phyloP scores from a whole-genome alignment of 2,797 vertebrate genomes.

The Gadopsis bispinosus region DNA sequence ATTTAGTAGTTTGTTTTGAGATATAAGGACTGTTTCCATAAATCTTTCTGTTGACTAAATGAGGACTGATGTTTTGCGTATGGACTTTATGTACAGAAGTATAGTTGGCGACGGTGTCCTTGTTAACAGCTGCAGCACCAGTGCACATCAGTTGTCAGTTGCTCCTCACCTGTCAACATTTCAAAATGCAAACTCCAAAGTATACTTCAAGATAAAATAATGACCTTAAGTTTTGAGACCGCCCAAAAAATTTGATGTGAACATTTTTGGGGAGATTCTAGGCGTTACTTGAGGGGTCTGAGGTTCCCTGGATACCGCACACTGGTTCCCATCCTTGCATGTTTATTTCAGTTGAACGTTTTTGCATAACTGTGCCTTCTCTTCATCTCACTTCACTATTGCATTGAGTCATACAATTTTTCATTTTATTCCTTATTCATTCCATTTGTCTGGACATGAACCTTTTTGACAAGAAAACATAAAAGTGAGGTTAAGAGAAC shows the following conservation, averaged over 20 bases:
- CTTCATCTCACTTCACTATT: conserved; percentile 63
- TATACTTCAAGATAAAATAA: background rate
- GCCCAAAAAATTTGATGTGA: background rate
- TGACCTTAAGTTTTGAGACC: background rate
- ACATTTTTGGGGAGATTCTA: background rate
- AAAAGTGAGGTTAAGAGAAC: conserved; percentile 55
- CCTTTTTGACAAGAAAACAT: conserved; percentile 5
- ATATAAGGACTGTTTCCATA: background rate
- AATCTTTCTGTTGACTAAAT: background rate
- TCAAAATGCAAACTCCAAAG: background rate
- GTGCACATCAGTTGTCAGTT: background rate
- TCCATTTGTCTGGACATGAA: background rate
- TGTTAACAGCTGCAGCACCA: background rate
- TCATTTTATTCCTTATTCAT: background rate
- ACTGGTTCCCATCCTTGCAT: conserved; percentile 48
- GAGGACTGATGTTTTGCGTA: too few relatives aligned
- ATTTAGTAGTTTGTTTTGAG: background rate
- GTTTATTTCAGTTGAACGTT: conserved; percentile 29
- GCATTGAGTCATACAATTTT: background rate
- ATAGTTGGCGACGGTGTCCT: background rate
- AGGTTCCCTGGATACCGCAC: conserved; percentile 11
- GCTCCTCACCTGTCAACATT: background rate
- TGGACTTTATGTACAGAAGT: background rate
- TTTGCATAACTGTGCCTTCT: conserved; percentile 53
- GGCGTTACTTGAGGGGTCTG: background rate